A percentile compares a stretch with the other conserved stretches of the same genome.
Conservation (phyloP, 2,113 vertebrate genomes). For the Callorhinus ursinus region DNA sequence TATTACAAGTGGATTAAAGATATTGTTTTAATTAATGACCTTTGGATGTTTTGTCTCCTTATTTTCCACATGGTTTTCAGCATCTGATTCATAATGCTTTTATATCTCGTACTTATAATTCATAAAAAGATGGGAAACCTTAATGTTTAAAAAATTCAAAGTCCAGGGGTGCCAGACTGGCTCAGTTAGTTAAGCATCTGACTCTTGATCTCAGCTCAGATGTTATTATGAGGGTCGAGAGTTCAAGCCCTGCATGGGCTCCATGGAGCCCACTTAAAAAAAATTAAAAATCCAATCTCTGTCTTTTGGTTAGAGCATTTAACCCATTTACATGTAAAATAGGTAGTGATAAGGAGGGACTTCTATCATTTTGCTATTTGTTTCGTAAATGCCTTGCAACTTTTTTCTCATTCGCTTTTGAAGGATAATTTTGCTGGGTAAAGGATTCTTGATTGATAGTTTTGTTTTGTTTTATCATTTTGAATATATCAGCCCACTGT, state of each 20-base stretch:
- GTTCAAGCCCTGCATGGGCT: background rate
- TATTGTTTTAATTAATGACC: background rate
- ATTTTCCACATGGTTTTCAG: background rate
- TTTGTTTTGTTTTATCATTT: background rate
- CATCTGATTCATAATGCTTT: conserved; percentile 58
- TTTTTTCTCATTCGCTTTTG: background rate
- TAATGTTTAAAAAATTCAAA: conserved; percentile 2
- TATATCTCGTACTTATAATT: conserved; percentile 42
- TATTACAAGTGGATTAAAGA: background rate
- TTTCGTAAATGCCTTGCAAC: background rate
- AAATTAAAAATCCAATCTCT: background rate
- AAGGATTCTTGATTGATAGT: background rate
- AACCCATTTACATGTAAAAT: background rate
- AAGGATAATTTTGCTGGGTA: background rate
- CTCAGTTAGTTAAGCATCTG: background rate
- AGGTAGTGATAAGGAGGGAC: background rate
- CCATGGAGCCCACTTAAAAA: background rate
- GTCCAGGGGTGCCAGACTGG: background rate
- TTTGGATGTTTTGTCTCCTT: background rate
- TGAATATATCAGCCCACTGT: background rate
- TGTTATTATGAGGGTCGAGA: background rate
- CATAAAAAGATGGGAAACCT: conserved; percentile 45
- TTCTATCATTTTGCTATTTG: background rate
- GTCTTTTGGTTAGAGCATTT: background rate
- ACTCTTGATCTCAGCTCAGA: background rate